Percentiles rank a stretch among this genome's conserved stretches.
Conservation (phyloP, 2,888 invertebrate species). For the Ashinkailepas kermadecensis region DNA sequence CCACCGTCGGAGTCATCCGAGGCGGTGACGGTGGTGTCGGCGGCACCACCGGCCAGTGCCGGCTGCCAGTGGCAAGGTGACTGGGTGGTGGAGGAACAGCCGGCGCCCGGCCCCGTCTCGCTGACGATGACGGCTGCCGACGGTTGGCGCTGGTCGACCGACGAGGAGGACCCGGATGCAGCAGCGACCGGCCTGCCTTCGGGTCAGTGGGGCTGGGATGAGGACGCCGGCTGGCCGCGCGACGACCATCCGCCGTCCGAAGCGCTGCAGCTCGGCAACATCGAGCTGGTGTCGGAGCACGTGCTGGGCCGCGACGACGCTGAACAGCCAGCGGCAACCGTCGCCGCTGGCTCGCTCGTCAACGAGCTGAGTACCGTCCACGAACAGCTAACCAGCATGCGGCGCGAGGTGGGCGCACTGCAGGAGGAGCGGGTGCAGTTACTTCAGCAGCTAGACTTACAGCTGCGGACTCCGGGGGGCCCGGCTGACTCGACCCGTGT, state of each 20-base stretch:
- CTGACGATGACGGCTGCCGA: neutral
- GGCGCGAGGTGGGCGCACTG: neutral
- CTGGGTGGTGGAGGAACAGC: neutral
- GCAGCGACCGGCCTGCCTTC: neutral
- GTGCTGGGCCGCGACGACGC: neutral
- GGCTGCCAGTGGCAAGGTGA: neutral
- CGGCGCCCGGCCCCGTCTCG: neutral
- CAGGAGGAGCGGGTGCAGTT: neutral
- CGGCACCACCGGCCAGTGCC: neutral
- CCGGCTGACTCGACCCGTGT: too few species aligned
- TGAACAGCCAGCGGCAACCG: neutral
- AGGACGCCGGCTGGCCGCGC: slow-evolving; percentile 15
- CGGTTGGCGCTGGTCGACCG: slow-evolving; percentile 6
- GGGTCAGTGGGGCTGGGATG: slow-evolving; percentile 19
- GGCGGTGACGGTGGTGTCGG: neutral
- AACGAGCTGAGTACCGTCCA: neutral
- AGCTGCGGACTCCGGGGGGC: too few species aligned
- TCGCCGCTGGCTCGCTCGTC: neutral
- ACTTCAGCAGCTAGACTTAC: neutral
- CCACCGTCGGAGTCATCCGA: neutral
- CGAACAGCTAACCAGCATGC: neutral
- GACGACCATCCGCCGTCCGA: slow-evolving; percentile 16
- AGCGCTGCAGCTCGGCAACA: neutral
- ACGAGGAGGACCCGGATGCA: neutral
- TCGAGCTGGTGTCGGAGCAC: neutral